Percentiles rank a stretch among this genome's conserved stretches.
Conservation (phyloP, 2,888 invertebrate species). For the Cheilosia vernalis region DNA sequence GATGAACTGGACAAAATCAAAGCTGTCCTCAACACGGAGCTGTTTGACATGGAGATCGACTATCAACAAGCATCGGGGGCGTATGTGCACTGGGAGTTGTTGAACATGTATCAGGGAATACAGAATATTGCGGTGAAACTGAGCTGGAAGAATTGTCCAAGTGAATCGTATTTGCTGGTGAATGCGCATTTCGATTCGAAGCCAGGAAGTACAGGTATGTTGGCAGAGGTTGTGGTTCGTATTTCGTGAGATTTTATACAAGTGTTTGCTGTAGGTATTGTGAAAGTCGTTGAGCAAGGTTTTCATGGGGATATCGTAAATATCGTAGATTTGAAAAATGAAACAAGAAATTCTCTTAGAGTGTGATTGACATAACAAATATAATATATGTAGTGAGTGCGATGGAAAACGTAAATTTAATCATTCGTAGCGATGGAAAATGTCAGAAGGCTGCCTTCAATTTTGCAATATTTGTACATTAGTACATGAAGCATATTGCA, state of each 20-base stretch:
- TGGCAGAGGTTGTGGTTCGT: background rate
- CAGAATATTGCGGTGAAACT: constrained; percentile 82
- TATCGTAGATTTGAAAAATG: too few relatives aligned
- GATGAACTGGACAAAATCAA: constrained; percentile 79
- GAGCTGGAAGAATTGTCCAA: constrained; percentile 77
- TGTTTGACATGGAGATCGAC: constrained; percentile 80
- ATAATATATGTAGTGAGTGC: too few relatives aligned
- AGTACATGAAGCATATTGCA: rapidly evolving
- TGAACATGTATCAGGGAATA: constrained; percentile 81
- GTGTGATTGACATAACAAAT: too few relatives aligned
- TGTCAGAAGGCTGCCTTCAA: too few relatives aligned
- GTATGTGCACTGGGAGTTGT: constrained; percentile 79
- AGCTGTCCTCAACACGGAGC: constrained; percentile 77
- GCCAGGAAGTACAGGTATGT: constrained; percentile 90
- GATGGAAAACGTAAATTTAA: too few relatives aligned
- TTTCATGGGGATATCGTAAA: too few relatives aligned
- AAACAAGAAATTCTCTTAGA: too few relatives aligned
- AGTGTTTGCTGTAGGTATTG: background rate
- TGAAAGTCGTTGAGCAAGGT: background rate
- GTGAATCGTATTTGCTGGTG: constrained; percentile 85
- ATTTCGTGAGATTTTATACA: background rate
- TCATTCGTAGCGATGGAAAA: too few relatives aligned
- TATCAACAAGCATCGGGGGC: constrained; percentile 81
- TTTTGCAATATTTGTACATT: too few relatives aligned
- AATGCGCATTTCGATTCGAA: constrained; percentile 98